These are phyloP conservation scores for Poecilus cupreus DNA, from an alignment of 2,888 invertebrate genomes.

Conservation along the genomic window DNA sequence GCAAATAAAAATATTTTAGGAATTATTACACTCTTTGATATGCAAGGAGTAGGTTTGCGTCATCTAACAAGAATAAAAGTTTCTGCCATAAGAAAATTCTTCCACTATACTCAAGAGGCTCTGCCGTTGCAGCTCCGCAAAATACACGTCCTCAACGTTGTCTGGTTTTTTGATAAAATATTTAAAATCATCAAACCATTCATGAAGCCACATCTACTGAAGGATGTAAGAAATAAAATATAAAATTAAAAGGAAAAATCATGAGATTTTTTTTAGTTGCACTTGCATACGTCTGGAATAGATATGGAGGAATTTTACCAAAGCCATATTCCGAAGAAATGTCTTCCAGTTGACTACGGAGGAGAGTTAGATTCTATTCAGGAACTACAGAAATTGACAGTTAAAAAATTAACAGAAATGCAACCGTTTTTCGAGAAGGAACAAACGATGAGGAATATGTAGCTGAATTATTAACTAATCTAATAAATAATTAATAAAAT, in stretches of 20 bases:
- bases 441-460: conserved; percentile 23
- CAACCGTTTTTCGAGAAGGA: conserved; percentile 45
- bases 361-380: conserved; percentile 73
- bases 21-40: conserved; percentile 81
- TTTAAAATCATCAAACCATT: conserved; percentile 73
- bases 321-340: conserved; percentile 75
- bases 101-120: conserved; percentile 82
- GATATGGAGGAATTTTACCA: conserved; percentile 76
- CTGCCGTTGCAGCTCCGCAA: conserved; percentile 80
- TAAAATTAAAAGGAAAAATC: too few relatives aligned
- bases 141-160: conserved; percentile 80
- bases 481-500: too few relatives aligned
- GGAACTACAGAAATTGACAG: conserved; percentile 36
- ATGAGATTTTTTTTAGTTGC: conserved; percentile 75
- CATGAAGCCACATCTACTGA: conserved; percentile 72
- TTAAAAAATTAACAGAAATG: conserved; percentile 43
- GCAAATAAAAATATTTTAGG: conserved; percentile 71
- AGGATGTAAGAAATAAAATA: conserved; percentile 71
- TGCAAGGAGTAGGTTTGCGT: conserved; percentile 70
- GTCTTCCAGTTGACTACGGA: conserved; percentile 78
- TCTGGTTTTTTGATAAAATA: conserved; percentile 73
- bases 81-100: conserved; percentile 76
- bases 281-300: conserved; percentile 77
- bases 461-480: neutral
- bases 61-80: conserved; percentile 66